Evolutionary conservation across 2,888 invertebrate genomes (phyloP), one percentile per base, ranked within the genome.

Genomic region (Mimachlamys varia): DNA sequence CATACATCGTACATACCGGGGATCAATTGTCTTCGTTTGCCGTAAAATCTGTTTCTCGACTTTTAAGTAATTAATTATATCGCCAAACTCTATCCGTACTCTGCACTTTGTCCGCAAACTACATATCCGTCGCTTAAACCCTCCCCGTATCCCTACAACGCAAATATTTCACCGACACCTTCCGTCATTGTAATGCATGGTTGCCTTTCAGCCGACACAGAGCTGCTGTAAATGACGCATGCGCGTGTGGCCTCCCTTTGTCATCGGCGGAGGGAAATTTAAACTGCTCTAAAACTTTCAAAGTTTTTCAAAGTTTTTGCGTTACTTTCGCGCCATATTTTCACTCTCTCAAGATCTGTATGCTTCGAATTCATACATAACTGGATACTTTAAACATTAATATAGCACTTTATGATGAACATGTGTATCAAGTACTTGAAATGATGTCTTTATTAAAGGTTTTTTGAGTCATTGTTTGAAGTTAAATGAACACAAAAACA

Each of bases 271-370:
- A 33, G 76, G 76, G 76, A 76, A 76, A 76, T 76, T 76, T 27
- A 76, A 76, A 76, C 76, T 76, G 15, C 76, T 33, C 33, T 76
- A 76, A 76, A 76, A 76, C 76, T 76, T 76, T 33, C 76, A 76
- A 76, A 76, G 76, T 76, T 76, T 76, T 76, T 27, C 76, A 76
- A 76, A 76, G 76, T 76, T 76, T 76, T 76, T 17, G 76, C 76
- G 76, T 76, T 76, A 27, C 76, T 76, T 76, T 76, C 76, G 76
- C 76, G 76, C 76, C 76, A 76, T 76, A 76, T 76, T 76, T 76
- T 13, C 33, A 76, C 33, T 76, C 76, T 27, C 76, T 15, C 13
- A 27, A 33, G 27, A 33, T 27, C 12, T 27, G 12, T 76, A 76
- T 22, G 33, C 76, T 76, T 33, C 12, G 33, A 76, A 76, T 76